Evolutionary conservation across 2,113 vertebrate genomes (phyloP).

Genomic region (Actinemys pallida): DNA sequence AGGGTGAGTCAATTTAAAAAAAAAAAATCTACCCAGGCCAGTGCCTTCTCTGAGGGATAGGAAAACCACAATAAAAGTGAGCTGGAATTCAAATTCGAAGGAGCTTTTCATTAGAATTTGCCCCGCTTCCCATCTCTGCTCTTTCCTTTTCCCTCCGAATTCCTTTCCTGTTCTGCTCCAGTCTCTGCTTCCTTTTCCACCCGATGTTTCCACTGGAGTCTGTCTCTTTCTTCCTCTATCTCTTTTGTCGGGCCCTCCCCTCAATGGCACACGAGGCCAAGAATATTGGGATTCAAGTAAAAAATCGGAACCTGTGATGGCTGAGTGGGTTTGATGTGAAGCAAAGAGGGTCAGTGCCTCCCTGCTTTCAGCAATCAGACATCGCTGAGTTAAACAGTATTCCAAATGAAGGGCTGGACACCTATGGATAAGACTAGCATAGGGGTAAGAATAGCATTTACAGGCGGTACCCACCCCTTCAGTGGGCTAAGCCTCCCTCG

Average conservation of each 20-base stretch:
- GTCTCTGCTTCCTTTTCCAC: not conserved
- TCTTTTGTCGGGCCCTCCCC: not conserved
- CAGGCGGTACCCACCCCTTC: not conserved
- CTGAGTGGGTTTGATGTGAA: not conserved
- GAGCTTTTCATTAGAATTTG: not conserved
- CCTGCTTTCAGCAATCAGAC: not conserved
- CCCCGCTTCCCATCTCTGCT: not conserved
- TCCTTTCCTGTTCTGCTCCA: not conserved
- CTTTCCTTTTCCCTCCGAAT: not conserved
- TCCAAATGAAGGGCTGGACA: not conserved
- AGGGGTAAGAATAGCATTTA: not conserved
- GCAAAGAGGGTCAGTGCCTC: not conserved
- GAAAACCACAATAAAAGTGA: not conserved
- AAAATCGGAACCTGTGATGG: rapidly evolving
- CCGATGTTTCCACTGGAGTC: not conserved
- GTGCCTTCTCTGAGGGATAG: conserved; percentile 1
- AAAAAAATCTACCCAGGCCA: conserved; percentile 20
- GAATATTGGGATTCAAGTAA: not conserved
- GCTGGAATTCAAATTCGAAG: not conserved
- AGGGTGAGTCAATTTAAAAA: conserved; percentile 32
- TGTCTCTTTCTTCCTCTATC: not conserved
- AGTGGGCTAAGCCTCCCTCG: rapidly evolving
- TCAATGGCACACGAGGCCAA: not conserved
- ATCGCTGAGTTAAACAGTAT: not conserved
- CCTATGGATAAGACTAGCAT: not conserved